Conservation (phyloP, 2,797 vertebrate species). For the Cyclopterus lumpus region DNA sequence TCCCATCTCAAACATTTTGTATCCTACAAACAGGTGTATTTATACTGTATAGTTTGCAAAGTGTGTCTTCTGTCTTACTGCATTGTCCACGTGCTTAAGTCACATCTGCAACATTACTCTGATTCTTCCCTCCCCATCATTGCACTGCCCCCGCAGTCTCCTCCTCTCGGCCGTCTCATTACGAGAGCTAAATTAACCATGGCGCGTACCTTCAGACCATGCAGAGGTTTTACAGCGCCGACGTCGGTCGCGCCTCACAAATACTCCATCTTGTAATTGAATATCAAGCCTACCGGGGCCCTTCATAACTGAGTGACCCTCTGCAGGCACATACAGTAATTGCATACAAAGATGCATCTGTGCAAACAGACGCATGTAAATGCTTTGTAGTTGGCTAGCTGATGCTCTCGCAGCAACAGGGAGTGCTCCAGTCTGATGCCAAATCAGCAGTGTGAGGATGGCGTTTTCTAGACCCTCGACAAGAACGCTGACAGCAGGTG, state of each 20-base stretch:
- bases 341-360: slow-evolving; percentile 17
- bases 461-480: not conserved
- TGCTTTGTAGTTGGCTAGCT: slow-evolving; percentile 16
- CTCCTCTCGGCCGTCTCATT: slow-evolving; percentile 59
- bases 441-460: not conserved
- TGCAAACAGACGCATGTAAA: slow-evolving; percentile 27
- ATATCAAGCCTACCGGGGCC: slow-evolving; percentile 62
- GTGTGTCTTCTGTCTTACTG: not conserved
- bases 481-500: not conserved
- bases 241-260: slow-evolving; percentile 71
- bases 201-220: slow-evolving; percentile 63
- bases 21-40: not conserved
- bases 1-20: not conserved
- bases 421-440: not conserved
- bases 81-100: slow-evolving; percentile 16
- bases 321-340: slow-evolving; percentile 9
- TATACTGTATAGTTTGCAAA: not conserved
- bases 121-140: slow-evolving; percentile 20
- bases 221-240: slow-evolving; percentile 52
- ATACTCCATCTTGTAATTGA: slow-evolving; percentile 73
- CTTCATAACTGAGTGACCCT: slow-evolving; percentile 42
- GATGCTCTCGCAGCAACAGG: slow-evolving; percentile 9
- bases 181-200: slow-evolving; percentile 70
- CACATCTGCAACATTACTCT: slow-evolving; percentile 18
- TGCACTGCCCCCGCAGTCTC: slow-evolving; percentile 24